Conservation (phyloP, 2,797 vertebrate species). For the Linurgus olivaceus region DNA sequence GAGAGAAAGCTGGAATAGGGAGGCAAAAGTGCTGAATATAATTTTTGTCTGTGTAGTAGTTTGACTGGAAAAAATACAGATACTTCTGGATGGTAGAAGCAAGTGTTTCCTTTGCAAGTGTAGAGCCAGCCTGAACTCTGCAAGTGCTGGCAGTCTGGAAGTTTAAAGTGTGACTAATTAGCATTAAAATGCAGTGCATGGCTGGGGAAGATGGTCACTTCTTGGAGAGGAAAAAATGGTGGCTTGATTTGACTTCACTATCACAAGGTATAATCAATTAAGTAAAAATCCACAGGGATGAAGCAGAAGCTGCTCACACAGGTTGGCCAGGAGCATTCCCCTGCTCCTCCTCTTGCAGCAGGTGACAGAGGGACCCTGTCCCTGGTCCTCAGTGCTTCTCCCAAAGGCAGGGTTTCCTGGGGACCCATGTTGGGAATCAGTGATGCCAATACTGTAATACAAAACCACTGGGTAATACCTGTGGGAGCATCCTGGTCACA, state of each 20-base stretch:
- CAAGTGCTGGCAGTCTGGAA: background rate
- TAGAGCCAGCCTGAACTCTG: background rate
- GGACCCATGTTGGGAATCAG: background rate
- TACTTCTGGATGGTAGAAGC: background rate
- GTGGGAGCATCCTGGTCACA: background rate
- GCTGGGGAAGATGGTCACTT: background rate
- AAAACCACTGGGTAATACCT: background rate
- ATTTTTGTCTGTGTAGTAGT: background rate
- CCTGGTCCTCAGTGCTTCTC: background rate
- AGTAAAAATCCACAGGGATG: background rate
- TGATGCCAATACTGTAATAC: background rate
- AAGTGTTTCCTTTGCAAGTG: background rate
- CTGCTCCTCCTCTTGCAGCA: background rate
- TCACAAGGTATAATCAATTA: background rate
- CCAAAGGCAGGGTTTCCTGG: background rate
- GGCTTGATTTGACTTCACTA: background rate
- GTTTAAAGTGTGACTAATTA: background rate
- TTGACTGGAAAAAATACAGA: background rate
- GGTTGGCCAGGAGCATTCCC: background rate
- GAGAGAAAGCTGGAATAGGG: background rate
- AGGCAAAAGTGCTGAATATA: background rate
- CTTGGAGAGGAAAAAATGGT: background rate
- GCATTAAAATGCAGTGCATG: background rate
- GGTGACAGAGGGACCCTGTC: background rate
- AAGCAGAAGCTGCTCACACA: background rate